These are phyloP conservation scores for Trogon surrucura DNA, from an alignment of 2,113 vertebrate genomes.

Conservation along the genomic window DNA sequence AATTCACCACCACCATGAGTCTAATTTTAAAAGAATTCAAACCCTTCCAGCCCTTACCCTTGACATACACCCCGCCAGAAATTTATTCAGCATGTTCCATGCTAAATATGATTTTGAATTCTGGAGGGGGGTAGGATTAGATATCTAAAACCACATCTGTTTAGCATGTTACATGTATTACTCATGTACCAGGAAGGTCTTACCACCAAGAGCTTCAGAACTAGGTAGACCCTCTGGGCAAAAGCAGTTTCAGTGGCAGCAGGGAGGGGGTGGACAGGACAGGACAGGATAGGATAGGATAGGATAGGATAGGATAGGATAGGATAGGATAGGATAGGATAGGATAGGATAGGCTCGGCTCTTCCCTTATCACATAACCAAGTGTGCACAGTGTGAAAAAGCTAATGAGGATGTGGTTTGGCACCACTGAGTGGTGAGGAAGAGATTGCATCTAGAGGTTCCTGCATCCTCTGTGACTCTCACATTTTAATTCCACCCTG, in stretches of 20 bases:
- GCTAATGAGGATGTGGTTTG: not conserved
- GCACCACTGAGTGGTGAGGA: not conserved
- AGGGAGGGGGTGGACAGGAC: rapidly evolving
- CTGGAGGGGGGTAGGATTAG: not conserved
- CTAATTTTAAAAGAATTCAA: not conserved
- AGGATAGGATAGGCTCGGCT: not conserved
- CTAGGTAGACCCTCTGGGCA: not conserved
- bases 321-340: not conserved
- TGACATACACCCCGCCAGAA: not conserved
- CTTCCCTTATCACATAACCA: not conserved
- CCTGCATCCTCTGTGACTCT: not conserved
- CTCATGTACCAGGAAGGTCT: not conserved
- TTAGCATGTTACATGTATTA: not conserved
- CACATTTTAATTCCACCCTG: not conserved
- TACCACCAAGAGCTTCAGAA: not conserved
- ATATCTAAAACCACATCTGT: not conserved
- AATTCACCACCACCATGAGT: not conserved
- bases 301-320: not conserved
- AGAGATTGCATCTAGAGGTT: not conserved
- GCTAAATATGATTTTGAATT: not conserved
- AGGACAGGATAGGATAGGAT: not conserved
- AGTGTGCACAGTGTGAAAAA: not conserved
- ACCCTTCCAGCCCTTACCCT: not conserved
- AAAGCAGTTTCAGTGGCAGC: not conserved
- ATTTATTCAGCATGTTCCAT: not conserved